phyloP scores from a whole-genome alignment of 2,888 invertebrate species.

The Agapetus fuscipes region DNA sequence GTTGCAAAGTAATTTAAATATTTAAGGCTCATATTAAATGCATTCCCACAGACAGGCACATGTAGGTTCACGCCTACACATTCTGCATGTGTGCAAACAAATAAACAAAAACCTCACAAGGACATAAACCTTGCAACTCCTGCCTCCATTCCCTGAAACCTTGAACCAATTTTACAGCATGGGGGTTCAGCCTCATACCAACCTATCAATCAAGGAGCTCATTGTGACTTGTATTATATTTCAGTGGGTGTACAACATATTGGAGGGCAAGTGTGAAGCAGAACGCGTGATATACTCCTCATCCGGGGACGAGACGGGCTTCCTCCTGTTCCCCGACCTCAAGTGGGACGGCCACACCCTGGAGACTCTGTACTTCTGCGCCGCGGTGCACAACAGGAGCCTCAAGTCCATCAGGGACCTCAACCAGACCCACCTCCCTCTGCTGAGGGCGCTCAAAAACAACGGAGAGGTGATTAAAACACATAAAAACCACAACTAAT shows the following conservation, averaged over 20 bases:
- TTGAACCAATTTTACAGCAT: neutral
- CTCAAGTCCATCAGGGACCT: slow-evolving; percentile 83
- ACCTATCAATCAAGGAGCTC: too few species aligned
- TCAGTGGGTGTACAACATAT: slow-evolving; percentile 95
- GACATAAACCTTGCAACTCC: too few species aligned
- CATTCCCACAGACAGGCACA: too few species aligned
- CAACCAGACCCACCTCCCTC: slow-evolving; percentile 61
- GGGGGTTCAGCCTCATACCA: too few species aligned
- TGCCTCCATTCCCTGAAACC: too few species aligned
- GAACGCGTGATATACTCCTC: slow-evolving; percentile 84
- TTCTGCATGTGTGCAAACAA: too few species aligned
- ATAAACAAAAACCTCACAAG: too few species aligned
- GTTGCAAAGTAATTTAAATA: too few species aligned
- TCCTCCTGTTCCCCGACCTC: slow-evolving; percentile 84
- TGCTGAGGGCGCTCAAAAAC: slow-evolving; percentile 71
- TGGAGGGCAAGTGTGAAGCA: slow-evolving; percentile 82
- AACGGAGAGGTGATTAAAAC: slow-evolving; percentile 64
- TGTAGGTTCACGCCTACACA: too few species aligned
- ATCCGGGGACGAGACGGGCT: slow-evolving; percentile 66
- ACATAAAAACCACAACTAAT: too few species aligned
- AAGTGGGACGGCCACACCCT: slow-evolving; percentile 81
- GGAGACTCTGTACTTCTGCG: slow-evolving; percentile 77
- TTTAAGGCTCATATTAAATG: too few species aligned
- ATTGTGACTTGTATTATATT: neutral
- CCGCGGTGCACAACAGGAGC: slow-evolving; percentile 61